These are phyloP conservation scores for Crossoptilon crossoptilon DNA, from an alignment of 2,797 vertebrate genomes.

Conservation along the genomic window DNA sequence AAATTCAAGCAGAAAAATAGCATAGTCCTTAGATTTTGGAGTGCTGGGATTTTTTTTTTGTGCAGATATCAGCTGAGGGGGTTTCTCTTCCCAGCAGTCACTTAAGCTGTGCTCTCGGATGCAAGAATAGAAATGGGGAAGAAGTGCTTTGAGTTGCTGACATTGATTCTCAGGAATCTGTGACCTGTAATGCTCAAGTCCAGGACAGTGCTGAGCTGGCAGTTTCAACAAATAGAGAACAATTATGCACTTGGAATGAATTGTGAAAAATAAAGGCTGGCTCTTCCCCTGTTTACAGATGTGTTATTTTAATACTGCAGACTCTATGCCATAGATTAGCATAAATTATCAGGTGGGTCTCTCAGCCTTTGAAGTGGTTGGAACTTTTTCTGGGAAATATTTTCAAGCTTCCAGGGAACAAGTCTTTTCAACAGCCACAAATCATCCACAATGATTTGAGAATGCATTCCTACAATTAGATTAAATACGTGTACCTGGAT, in stretches of 20 bases:
- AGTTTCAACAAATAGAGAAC: not conserved
- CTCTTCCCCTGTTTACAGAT: not conserved
- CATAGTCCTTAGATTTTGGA: not conserved
- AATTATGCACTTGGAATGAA: not conserved
- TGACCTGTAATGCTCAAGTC: not conserved
- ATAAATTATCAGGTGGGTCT: constrained; percentile 15
- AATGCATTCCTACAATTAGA: not conserved
- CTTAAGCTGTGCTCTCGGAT: not conserved
- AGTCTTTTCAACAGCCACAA: not conserved
- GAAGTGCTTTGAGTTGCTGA: not conserved
- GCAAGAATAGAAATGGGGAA: not conserved
- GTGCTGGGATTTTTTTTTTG: not conserved
- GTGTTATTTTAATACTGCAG: not conserved
- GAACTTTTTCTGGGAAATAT: not conserved
- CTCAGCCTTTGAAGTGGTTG: constrained; percentile 4
- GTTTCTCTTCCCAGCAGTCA: not conserved
- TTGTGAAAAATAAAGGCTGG: not conserved
- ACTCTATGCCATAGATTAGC: not conserved
- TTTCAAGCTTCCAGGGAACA: not conserved
- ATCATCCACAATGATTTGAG: not conserved
- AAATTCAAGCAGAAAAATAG: not conserved
- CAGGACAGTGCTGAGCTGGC: not conserved
- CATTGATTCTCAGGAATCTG: not conserved
- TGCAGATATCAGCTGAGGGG: not conserved
- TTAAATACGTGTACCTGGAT: not conserved